Conservation (phyloP, 2,888 invertebrate genomes). For the Drosophila borealis region DNA sequence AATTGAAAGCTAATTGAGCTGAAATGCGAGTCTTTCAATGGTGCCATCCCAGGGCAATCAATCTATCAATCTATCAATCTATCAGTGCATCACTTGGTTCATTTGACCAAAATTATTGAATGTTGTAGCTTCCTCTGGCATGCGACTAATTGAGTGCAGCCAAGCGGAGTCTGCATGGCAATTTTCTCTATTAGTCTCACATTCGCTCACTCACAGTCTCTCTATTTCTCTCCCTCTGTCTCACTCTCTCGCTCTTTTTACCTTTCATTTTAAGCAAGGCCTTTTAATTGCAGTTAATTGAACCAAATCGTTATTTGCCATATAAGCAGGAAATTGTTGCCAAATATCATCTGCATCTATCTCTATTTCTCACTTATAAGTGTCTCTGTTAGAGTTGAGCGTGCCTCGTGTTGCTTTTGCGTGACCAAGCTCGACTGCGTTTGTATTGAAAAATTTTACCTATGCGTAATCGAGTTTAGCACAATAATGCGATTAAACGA, state of each 20-base stretch:
- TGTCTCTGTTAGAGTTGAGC: conserved; percentile 3
- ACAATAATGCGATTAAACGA: no score
- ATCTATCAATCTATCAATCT: conserved; percentile 34
- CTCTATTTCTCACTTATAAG: not conserved
- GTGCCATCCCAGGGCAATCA: conserved; percentile 33
- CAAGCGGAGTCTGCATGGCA: conserved; percentile 34
- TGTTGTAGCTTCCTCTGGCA: conserved; percentile 44
- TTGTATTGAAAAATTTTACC: not conserved
- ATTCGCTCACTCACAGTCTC: not conserved
- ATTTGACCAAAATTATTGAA: conserved; percentile 57
- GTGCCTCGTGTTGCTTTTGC: not conserved
- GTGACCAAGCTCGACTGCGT: not conserved
- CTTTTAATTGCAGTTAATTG: conserved; percentile 54
- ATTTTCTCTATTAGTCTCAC: conserved; percentile 11
- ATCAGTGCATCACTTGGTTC: conserved; percentile 17
- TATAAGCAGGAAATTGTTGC: conserved; percentile 40
- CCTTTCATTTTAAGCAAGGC: conserved; percentile 8
- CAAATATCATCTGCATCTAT: conserved; percentile 26
- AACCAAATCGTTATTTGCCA: conserved; percentile 56
- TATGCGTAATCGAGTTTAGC: no score
- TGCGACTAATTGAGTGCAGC: conserved; percentile 68
- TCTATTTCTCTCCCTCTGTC: not conserved
- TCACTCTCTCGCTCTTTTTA: not conserved
- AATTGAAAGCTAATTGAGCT: conserved; percentile 61
- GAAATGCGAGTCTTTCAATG: conserved; percentile 48